Evolutionary conservation across 2,113 vertebrate species (phyloP).

Genomic region (Phalacrocorax carbo): DNA sequence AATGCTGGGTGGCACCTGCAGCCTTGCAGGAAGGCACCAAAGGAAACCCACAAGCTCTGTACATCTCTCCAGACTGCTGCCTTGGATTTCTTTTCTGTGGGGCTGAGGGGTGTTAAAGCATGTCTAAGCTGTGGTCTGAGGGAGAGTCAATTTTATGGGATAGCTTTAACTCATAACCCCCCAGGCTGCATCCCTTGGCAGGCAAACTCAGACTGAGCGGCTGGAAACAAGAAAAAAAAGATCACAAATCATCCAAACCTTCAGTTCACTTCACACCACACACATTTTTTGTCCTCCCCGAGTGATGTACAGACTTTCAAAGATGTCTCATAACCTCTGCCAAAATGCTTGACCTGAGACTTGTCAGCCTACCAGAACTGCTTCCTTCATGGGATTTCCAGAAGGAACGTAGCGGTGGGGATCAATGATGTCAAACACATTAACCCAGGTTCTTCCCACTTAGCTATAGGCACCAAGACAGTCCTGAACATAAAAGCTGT

Average conservation of each 20-base stretch:
- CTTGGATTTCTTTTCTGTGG: neutral
- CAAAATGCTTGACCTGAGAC: neutral
- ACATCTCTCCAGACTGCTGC: neutral
- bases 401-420: neutral
- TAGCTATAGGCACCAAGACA: neutral
- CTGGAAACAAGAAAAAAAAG: neutral
- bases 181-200: neutral
- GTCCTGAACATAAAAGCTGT: neutral
- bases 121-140: neutral
- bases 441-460: neutral
- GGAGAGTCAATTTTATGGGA: neutral
- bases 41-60: neutral
- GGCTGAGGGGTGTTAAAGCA: fast-evolving
- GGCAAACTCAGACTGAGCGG: neutral
- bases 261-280: neutral
- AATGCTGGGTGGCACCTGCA: neutral
- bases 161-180: neutral
- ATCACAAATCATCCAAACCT: neutral
- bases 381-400: neutral
- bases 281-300: neutral
- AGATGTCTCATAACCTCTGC: neutral
- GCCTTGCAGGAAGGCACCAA: neutral
- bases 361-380: neutral
- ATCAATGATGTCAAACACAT: neutral
- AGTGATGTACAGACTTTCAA: neutral